Evolutionary conservation across 2,797 vertebrate species (phyloP), one percentile per base, ranked within the genome.

Genomic region (Acanthornis magna): DNA sequence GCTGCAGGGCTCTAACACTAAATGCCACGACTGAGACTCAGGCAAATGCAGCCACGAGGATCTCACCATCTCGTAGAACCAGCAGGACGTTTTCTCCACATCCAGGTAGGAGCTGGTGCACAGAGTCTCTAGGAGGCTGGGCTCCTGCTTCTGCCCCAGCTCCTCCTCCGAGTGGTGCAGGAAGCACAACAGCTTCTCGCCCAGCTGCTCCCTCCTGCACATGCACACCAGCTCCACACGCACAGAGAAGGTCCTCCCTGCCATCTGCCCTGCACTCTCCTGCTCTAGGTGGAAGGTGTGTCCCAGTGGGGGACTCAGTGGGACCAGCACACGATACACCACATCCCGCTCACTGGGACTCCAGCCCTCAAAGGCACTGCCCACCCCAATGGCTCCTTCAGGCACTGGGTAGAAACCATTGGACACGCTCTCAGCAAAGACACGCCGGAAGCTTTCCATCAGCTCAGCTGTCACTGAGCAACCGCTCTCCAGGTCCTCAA

Each of bases 201-300:
- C 40, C 47, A 9, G 23, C 47, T 25, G 23, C 72, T 53, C n/a
- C 7, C 6, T 21, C 2, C 0, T 1, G 18, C 72, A 83, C 3
- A 3, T 61, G 40, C 73, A 73, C 11, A 13, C 47, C 40, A 8
- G 23, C 38, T 73, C 32, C 34, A 90, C 66, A 0, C 4, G 4
- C 30, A 93, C 0, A 1, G 4, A 1, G 21, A 16, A 62, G 38
- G 18, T 23, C 58, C 13, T 85, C 0, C 10, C 34, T 1, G 40
- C 45, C 15, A 1, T 4, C 13, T 57, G 26, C 15, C 9, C 20
- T 1, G 7, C 6, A 0, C 30, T 13, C 21, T 12, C 16, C 36
- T 13, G 18, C 34, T 88, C 74, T 1, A 51, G n/a, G 26, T 29
- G 11, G 57, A 93, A 93, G 47, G 10, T 1, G 2, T 88, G 42